A percentile compares a stretch with the other conserved stretches of the same genome.
phyloP scores from a whole-genome alignment of 2,888 invertebrate genomes.

The Cantharis rufa region DNA sequence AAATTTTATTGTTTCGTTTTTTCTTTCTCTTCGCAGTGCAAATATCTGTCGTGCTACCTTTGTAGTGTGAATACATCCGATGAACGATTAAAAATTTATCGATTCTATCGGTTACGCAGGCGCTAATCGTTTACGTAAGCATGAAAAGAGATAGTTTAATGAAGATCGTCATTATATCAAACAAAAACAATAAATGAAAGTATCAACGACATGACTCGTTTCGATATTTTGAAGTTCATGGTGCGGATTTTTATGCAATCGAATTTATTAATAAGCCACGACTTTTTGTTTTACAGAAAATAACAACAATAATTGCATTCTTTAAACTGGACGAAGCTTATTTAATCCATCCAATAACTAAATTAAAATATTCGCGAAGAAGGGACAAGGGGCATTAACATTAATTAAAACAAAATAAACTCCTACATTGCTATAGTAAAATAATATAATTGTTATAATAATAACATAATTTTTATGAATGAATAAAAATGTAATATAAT shows the following conservation, averaged over 20 bases:
- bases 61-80: background rate
- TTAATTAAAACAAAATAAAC: no score
- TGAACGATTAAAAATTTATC: constrained; percentile 7
- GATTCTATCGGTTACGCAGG: constrained; percentile 5
- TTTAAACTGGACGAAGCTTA: background rate
- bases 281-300: background rate
- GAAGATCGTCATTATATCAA: background rate
- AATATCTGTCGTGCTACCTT: background rate
- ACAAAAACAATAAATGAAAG: constrained; percentile 1
- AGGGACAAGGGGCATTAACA: no score
- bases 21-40: background rate
- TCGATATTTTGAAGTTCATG: background rate
- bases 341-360: no score
- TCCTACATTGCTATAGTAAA: no score
- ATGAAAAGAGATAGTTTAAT: background rate
- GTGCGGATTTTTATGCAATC: background rate
- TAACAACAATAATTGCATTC: background rate
- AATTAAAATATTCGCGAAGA: no score
- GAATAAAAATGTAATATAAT: no score
- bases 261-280: background rate
- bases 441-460: no score
- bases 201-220: background rate
- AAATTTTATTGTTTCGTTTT: background rate
- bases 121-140: background rate
- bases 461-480: no score